Conservation (phyloP, 2,797 vertebrate species). For the Garrulus glandarius region DNA sequence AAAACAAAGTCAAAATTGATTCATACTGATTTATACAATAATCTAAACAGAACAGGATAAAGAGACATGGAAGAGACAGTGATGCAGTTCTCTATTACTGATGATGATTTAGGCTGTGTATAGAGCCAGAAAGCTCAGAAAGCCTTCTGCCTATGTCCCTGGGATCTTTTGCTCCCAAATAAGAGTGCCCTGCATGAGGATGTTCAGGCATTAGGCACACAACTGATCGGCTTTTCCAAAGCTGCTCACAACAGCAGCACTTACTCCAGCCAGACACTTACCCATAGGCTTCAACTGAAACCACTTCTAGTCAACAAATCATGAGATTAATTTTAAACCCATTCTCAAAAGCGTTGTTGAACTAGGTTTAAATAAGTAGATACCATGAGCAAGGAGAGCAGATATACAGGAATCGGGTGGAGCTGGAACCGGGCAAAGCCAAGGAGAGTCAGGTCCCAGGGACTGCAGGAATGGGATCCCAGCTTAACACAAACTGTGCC, state of each 20-base stretch:
- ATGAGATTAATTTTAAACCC: not conserved
- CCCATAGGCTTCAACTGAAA: not conserved
- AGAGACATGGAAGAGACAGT: not conserved
- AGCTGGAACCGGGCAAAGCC: not conserved
- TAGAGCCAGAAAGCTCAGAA: not conserved
- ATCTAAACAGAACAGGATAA: not conserved
- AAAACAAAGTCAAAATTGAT: not conserved
- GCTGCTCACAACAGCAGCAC: not conserved
- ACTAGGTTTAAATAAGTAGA: not conserved
- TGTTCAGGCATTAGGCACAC: not conserved
- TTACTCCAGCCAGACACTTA: not conserved
- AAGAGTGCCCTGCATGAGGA: not conserved
- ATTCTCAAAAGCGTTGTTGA: not conserved
- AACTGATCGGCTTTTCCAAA: not conserved
- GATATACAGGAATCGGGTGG: not conserved
- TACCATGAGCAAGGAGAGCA: not conserved
- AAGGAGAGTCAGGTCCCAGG: not conserved
- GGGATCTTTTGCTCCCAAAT: not conserved
- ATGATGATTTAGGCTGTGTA: not conserved
- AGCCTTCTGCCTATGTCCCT: not conserved
- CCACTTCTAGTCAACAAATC: not conserved
- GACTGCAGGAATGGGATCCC: not conserved
- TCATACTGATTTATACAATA: not conserved
- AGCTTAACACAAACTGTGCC: not conserved
- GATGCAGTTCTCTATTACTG: not conserved